These are phyloP conservation scores for Globodera rostochiensis DNA, from an alignment of 1,140 invertebrate species.

Conservation along the genomic window DNA sequence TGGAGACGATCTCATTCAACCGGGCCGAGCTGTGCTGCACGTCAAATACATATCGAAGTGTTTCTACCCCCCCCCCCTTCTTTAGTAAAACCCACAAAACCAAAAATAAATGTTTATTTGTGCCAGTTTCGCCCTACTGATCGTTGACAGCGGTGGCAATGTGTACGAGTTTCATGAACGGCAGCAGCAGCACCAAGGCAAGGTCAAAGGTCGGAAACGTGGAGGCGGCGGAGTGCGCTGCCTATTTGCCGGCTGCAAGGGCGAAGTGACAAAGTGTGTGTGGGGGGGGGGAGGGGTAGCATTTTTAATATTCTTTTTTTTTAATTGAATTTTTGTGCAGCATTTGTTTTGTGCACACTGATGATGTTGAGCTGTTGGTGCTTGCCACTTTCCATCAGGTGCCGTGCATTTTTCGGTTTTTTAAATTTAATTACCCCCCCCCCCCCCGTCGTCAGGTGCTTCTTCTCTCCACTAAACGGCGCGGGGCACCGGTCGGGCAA, in stretches of 20 bases:
- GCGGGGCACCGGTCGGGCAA: slow-evolving; percentile 34
- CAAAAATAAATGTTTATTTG: not conserved
- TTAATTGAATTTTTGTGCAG: not conserved
- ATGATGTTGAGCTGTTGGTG: slow-evolving; percentile 71
- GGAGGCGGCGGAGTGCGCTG: slow-evolving; percentile 52
- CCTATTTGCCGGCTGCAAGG: slow-evolving; percentile 75
- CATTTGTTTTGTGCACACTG: slow-evolving; percentile 31
- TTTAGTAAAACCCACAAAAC: not conserved
- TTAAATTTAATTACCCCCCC: too few species aligned
- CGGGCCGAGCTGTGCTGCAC: slow-evolving; percentile 53
- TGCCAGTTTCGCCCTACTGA: slow-evolving; percentile 73
- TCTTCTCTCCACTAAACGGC: slow-evolving; percentile 27
- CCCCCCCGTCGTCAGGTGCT: slow-evolving; percentile 66
- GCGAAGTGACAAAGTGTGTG: slow-evolving; percentile 82
- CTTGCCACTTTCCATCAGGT: slow-evolving; percentile 85
- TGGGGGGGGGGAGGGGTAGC: slow-evolving; percentile 67
- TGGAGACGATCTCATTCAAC: slow-evolving; percentile 44
- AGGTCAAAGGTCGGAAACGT: slow-evolving; percentile 27
- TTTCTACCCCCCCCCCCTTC: not conserved
- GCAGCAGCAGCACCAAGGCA: slow-evolving; percentile 68
- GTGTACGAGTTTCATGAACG: slow-evolving; percentile 91
- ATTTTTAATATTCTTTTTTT: too few species aligned
- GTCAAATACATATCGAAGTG: slow-evolving; percentile 43
- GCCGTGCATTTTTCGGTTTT: too few species aligned
- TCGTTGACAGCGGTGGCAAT: slow-evolving; percentile 92